Evolutionary conservation across 2,797 vertebrate genomes (phyloP).

Genomic region (Aratinga solstitialis): DNA sequence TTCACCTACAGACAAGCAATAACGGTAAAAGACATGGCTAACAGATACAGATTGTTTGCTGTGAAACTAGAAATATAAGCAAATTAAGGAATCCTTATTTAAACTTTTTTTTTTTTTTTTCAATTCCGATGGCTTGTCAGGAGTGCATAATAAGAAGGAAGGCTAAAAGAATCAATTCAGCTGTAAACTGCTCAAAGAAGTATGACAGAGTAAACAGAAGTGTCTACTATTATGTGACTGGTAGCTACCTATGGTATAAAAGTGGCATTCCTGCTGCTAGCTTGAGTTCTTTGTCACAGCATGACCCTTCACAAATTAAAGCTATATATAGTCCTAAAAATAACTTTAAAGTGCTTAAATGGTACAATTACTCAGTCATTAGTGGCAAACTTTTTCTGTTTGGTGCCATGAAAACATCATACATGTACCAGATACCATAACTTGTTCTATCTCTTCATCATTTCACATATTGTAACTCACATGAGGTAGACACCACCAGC

Average conservation of each 20-base stretch:
- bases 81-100: not conserved
- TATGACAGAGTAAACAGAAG: not conserved
- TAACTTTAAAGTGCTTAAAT: not conserved
- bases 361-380: not conserved
- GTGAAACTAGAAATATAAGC: not conserved
- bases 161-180: not conserved
- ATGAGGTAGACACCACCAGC: not conserved
- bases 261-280: not conserved
- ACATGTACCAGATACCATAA: fast-evolving
- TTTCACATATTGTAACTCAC: not conserved
- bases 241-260: not conserved
- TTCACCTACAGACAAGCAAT: not conserved
- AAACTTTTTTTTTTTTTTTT: not conserved
- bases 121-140: not conserved
- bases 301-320: not conserved
- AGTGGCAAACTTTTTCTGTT: not conserved
- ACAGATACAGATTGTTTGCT: not conserved
- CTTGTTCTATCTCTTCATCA: not conserved
- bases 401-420: not conserved
- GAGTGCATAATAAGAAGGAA: not conserved
- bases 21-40: not conserved
- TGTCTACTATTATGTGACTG: not conserved
- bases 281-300: not conserved
- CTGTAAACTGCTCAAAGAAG: not conserved
- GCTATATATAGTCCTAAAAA: not conserved